Evolutionary conservation across 2,113 vertebrate genomes (phyloP).

Genomic region (Ophiodon elongatus): DNA sequence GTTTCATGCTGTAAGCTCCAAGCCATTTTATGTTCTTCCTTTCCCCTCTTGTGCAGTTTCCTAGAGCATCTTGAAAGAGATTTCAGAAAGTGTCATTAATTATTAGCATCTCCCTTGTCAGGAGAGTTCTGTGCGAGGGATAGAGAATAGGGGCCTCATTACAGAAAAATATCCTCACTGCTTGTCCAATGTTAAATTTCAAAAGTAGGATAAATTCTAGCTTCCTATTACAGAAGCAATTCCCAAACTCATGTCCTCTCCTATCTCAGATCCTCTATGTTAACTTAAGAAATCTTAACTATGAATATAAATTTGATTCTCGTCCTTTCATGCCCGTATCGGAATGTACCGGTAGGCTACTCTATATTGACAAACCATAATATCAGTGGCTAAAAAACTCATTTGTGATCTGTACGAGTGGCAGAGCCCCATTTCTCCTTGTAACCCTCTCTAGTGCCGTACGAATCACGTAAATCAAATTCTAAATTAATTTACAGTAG

Average conservation of each 20-base stretch:
- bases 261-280: neutral
- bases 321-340: neutral
- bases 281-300: neutral
- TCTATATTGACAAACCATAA: neutral
- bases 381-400: neutral
- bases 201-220: neutral
- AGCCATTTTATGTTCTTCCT: conserved; percentile 35
- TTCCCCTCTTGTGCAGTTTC: conserved; percentile 36
- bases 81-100: conserved; percentile 67
- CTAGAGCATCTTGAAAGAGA: conserved; percentile 65
- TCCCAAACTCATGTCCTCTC: neutral
- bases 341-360: neutral
- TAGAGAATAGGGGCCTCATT: conserved; percentile 27
- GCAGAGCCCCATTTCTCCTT: too few species aligned
- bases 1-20: conserved; percentile 31
- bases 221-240: neutral
- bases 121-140: conserved; percentile 40
- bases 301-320: neutral
- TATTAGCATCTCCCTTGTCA: conserved; percentile 67
- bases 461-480: neutral
- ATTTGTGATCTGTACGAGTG: neutral
- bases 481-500: too few species aligned
- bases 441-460: neutral
- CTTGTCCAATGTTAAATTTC: neutral
- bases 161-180: neutral